A percentile compares a stretch with the other conserved stretches of the same genome.
These are phyloP conservation scores for Temnothorax longispinosus DNA, from an alignment of 1,140 invertebrate species.

Conservation along the genomic window DNA sequence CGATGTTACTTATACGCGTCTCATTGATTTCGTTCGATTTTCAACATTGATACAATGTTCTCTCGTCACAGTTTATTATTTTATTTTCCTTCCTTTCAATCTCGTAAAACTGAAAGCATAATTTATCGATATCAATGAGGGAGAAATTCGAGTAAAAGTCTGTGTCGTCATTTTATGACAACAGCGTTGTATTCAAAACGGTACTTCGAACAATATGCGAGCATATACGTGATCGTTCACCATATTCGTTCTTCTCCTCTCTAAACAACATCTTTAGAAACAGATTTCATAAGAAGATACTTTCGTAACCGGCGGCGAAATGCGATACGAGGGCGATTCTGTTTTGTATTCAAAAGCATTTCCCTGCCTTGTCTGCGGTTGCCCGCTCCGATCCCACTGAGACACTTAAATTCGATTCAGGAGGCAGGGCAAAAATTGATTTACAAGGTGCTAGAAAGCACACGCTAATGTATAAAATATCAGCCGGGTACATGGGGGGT, in stretches of 20 bases:
- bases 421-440: constrained; percentile 65
- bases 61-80: background rate
- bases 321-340: constrained; percentile 29
- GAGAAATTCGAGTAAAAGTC: background rate
- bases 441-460: constrained; percentile 64
- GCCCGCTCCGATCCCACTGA: constrained; percentile 42
- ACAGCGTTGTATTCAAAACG: constrained; percentile 1
- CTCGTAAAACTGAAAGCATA: background rate
- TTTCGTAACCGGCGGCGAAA: constrained; percentile 18
- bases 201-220: constrained; percentile 1
- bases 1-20: background rate
- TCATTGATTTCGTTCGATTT: background rate
- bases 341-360: constrained; percentile 68
- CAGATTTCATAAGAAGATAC: constrained; percentile 28
- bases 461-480: constrained; percentile 73
- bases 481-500: background rate
- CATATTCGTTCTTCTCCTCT: background rate
- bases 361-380: constrained; percentile 57
- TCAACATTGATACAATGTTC: background rate
- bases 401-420: constrained; percentile 69
- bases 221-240: background rate
- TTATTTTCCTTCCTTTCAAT: background rate
- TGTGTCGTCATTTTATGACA: background rate
- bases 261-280: constrained; percentile 3
- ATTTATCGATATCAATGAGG: background rate